phyloP scores from a whole-genome alignment of 2,113 vertebrate species.

The Eulemur rufifrons region DNA sequence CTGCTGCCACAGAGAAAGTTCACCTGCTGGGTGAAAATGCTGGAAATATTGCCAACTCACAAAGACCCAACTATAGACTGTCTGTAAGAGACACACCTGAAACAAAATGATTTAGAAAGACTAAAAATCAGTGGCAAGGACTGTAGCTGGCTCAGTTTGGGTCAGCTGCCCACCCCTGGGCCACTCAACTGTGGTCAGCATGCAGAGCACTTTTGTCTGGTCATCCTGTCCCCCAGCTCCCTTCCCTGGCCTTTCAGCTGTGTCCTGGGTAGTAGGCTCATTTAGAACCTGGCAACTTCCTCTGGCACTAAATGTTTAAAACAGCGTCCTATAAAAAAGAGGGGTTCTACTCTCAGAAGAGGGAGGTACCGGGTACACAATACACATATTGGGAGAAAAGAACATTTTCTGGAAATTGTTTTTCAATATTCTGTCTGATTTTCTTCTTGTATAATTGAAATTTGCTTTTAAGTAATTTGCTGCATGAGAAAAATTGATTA shows the following conservation, averaged over 20 bases:
- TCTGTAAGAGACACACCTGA: background rate
- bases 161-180: background rate
- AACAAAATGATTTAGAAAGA: background rate
- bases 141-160: background rate
- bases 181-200: background rate
- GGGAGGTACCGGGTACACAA: background rate
- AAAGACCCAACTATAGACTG: background rate
- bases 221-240: too few relatives aligned
- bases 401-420: background rate
- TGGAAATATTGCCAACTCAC: background rate
- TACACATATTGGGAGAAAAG: background rate
- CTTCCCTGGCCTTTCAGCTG: background rate
- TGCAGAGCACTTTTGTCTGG: background rate
- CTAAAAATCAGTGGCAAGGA: background rate
- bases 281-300: background rate
- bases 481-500: background rate
- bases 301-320: background rate
- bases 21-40: background rate
- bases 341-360: background rate
- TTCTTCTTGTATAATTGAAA: background rate
- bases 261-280: background rate
- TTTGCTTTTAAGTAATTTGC: slow-evolving; percentile 6
- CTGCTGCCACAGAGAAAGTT: background rate
- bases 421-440: background rate
- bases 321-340: background rate